phyloP scores from a whole-genome alignment of 2,113 vertebrate species.

The Epinephelus fuscoguttatus region DNA sequence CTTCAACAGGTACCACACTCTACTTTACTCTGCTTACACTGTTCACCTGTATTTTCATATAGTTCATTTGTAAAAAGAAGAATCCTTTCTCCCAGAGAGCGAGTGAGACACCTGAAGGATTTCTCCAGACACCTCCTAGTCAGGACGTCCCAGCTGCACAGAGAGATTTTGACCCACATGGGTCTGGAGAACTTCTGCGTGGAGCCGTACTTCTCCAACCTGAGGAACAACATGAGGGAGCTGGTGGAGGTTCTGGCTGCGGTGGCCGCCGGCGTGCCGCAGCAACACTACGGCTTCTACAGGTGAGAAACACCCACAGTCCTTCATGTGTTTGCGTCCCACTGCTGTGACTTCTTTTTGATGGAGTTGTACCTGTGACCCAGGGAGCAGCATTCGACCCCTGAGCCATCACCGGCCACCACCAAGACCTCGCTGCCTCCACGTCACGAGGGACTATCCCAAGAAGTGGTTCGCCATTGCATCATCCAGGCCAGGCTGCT shows the following conservation, averaged over 20 bases:
- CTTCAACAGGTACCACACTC: constrained; percentile 79
- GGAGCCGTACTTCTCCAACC: constrained; percentile 91
- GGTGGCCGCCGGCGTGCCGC: constrained; percentile 90
- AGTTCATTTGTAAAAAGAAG: background rate
- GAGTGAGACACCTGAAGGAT: constrained; percentile 85
- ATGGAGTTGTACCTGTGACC: background rate
- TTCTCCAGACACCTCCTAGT: constrained; percentile 90
- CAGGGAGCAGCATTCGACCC: constrained; percentile 41
- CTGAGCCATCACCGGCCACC: background rate
- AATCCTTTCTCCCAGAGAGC: constrained; percentile 76
- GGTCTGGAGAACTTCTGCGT: constrained; percentile 92
- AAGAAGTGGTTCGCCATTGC: constrained; percentile 91
- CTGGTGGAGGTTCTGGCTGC: constrained; percentile 90
- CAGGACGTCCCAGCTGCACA: constrained; percentile 84
- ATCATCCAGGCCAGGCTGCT: constrained; percentile 92
- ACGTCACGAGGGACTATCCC: constrained; percentile 80
- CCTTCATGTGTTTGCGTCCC: too few relatives aligned
- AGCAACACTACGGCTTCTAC: constrained; percentile 86
- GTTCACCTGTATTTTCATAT: too few relatives aligned
- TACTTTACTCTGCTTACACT: too few relatives aligned
- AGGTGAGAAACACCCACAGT: constrained; percentile 46
- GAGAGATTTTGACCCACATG: constrained; percentile 88
- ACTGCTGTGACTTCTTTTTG: background rate
- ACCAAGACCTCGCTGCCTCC: background rate
- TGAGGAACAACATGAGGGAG: constrained; percentile 94